Percentiles rank a stretch among this genome's conserved stretches.
Evolutionary conservation across 2,113 vertebrate species (phyloP).

Genomic region (Cebidichthys violaceus): DNA sequence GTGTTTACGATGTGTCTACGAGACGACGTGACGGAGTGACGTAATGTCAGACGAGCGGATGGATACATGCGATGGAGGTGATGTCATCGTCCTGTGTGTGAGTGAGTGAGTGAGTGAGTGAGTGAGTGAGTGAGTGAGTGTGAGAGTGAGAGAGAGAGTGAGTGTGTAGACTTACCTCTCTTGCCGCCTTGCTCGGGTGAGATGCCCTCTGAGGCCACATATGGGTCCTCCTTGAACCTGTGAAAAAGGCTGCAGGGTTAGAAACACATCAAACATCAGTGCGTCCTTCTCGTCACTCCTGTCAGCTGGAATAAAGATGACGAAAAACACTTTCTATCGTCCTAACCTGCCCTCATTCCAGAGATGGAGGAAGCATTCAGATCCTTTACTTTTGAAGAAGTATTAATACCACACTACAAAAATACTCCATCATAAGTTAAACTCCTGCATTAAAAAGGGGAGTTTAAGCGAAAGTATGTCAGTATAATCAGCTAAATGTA

Average conservation of each 20-base stretch:
- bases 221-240: conserved; percentile 90
- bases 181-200: conserved; percentile 66
- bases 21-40: conserved; percentile 1
- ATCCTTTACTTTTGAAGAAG: not conserved
- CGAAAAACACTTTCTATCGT: not conserved
- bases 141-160: no score
- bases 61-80: not conserved
- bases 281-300: not conserved
- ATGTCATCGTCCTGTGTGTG: conserved; percentile 8
- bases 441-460: no score
- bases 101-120: conserved; percentile 18
- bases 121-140: not conserved
- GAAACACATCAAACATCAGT: not conserved
- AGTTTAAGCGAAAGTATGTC: no score
- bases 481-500: no score
- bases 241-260: conserved; percentile 59
- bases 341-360: not conserved
- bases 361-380: not conserved
- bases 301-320: conserved; percentile 5
- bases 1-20: not conserved
- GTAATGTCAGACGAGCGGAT: conserved; percentile 12
- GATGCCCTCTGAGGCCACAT: conserved; percentile 60
- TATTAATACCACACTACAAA: no score
- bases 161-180: conserved; percentile 80
- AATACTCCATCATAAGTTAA: not conserved